A percentile compares a stretch with the other conserved stretches of the same genome.
Conservation (phyloP, 2,888 invertebrate genomes). For the Drosophila ochracea region DNA sequence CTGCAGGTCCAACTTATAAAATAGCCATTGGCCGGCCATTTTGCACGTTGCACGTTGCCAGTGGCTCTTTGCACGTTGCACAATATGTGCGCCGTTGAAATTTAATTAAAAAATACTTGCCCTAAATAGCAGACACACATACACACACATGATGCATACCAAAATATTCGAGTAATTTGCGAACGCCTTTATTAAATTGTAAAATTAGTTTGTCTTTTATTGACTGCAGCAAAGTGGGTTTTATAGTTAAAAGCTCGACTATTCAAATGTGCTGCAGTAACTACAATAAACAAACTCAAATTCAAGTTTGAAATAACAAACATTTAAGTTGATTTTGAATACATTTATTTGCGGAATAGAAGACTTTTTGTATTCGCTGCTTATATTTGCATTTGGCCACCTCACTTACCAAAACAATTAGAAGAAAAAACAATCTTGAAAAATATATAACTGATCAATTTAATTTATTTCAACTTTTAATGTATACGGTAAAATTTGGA, state of each 20-base stretch:
- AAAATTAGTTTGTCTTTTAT: slow-evolving; percentile 66
- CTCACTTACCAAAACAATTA: not conserved
- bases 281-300: not conserved
- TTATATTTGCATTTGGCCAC: not conserved
- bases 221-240: not conserved
- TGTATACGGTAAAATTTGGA: not conserved
- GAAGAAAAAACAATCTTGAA: not conserved
- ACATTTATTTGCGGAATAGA: not conserved
- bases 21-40: slow-evolving; percentile 25
- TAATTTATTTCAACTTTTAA: not conserved
- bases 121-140: slow-evolving; percentile 56
- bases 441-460: not conserved
- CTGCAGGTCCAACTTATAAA: slow-evolving; percentile 2
- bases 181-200: slow-evolving; percentile 67
- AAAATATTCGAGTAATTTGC: slow-evolving; percentile 70
- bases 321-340: not conserved
- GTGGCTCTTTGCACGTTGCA: slow-evolving; percentile 15
- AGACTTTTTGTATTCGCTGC: not conserved
- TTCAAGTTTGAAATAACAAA: not conserved
- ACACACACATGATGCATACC: slow-evolving; percentile 14
- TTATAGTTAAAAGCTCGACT: not conserved
- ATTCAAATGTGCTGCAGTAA: not conserved
- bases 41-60: slow-evolving; percentile 25
- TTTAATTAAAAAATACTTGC: slow-evolving; percentile 77
- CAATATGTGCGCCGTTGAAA: slow-evolving; percentile 52